Evolutionary conservation across 2,113 vertebrate genomes (phyloP).

Genomic region (Merops nubicus): DNA sequence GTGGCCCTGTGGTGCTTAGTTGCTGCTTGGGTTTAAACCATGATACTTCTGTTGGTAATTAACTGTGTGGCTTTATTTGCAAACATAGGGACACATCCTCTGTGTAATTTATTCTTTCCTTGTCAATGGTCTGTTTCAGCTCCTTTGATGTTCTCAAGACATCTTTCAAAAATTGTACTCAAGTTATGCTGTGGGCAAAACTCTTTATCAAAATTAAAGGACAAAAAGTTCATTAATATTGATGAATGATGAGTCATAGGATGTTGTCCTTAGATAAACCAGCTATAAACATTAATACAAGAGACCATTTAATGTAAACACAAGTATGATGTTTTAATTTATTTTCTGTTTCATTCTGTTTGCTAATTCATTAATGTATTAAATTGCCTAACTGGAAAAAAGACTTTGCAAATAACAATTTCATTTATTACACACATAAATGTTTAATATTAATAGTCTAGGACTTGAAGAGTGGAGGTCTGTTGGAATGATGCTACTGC

Average conservation of each 20-base stretch:
- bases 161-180: not conserved
- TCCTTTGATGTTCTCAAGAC: not conserved
- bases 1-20: not conserved
- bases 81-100: not conserved
- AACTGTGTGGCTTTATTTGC: not conserved
- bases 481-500: not conserved
- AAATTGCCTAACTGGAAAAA: constrained; percentile 8
- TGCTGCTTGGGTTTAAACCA: not conserved
- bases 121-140: not conserved
- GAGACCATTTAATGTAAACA: constrained; percentile 33
- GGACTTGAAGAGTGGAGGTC: not conserved
- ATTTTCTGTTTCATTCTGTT: constrained; percentile 47
- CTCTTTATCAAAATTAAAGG: not conserved
- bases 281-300: constrained; percentile 3
- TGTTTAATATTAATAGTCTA: constrained; percentile 29
- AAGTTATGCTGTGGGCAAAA: not conserved
- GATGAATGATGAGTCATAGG: constrained; percentile 5
- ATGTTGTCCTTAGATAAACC: not conserved
- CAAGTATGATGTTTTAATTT: constrained; percentile 11
- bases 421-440: constrained; percentile 18
- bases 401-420: constrained; percentile 50
- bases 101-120: not conserved
- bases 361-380: constrained; percentile 37
- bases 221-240: not conserved
- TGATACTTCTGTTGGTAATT: not conserved